A percentile compares a stretch with the other conserved stretches of the same genome.
phyloP scores from a whole-genome alignment of 2,797 vertebrate genomes.

The Dendrocincla tyrannina region DNA sequence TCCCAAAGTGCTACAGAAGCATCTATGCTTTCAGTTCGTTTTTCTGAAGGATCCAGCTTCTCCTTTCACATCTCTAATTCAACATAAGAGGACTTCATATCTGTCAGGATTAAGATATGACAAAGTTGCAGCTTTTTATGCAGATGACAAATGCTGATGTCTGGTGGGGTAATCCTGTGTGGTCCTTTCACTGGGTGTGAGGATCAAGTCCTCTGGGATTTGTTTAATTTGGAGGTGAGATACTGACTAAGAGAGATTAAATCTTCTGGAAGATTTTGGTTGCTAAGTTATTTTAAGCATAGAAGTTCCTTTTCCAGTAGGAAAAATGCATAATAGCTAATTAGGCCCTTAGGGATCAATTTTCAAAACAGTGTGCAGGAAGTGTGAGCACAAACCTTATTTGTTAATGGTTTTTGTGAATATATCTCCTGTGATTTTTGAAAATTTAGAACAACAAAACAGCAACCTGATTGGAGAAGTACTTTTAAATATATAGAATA shows the following conservation, averaged over 20 bases:
- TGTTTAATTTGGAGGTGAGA: conserved; percentile 5
- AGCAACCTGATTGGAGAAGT: neutral
- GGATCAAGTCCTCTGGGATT: neutral
- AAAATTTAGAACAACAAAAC: neutral
- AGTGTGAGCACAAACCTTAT: conserved; percentile 53
- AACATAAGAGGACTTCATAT: neutral
- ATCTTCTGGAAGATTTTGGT: conserved; percentile 49
- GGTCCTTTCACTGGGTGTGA: neutral
- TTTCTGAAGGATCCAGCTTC: neutral
- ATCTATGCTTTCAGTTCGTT: neutral
- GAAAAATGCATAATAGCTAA: conserved; percentile 58
- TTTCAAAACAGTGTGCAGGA: conserved; percentile 61
- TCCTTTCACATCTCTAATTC: neutral
- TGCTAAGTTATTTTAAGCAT: conserved; percentile 51
- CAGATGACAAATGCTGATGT: neutral
- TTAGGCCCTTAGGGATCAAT: conserved; percentile 70
- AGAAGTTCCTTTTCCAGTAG: conserved; percentile 34
- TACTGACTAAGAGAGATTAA: conserved; percentile 22
- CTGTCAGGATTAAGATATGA: neutral
- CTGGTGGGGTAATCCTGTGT: neutral
- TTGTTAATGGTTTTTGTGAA: conserved; percentile 61
- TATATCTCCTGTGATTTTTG: conserved; percentile 23
- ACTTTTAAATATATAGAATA: neutral
- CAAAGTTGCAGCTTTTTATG: neutral
- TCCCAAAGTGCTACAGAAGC: neutral